Evolutionary conservation across 2,797 vertebrate species (phyloP).

Genomic region (Scomberomorus guttatus): DNA sequence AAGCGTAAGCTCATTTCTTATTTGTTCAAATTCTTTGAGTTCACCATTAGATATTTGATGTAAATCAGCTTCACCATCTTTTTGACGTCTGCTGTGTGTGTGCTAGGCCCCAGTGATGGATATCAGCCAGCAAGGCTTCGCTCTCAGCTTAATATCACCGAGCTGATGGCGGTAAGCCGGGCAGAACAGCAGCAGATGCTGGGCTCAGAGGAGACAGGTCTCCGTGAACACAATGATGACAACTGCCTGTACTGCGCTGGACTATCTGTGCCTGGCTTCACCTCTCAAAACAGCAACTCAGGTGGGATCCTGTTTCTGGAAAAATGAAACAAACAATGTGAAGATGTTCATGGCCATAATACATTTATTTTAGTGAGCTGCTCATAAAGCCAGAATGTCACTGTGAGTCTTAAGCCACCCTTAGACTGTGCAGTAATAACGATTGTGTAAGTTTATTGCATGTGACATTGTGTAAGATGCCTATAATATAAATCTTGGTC

Average conservation of each 20-base stretch:
- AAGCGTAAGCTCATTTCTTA: too few relatives aligned
- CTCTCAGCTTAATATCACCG: slow-evolving; percentile 90
- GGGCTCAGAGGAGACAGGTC: slow-evolving; percentile 90
- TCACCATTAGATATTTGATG: too few relatives aligned
- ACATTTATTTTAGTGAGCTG: background rate
- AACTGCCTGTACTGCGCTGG: slow-evolving; percentile 94
- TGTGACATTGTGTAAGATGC: too few relatives aligned
- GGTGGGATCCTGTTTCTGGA: slow-evolving; percentile 74
- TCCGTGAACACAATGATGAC: slow-evolving; percentile 92
- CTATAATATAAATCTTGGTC: too few relatives aligned
- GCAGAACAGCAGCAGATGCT: slow-evolving; percentile 87
- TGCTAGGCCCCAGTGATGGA: slow-evolving; percentile 82
- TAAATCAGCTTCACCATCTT: too few relatives aligned
- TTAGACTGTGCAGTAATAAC: too few relatives aligned
- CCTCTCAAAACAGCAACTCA: slow-evolving; percentile 85
- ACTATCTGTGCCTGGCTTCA: slow-evolving; percentile 83
- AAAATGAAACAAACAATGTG: background rate
- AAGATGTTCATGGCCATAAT: too few relatives aligned
- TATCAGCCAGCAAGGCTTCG: slow-evolving; percentile 59
- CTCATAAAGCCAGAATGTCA: too few relatives aligned
- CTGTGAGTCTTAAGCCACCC: too few relatives aligned
- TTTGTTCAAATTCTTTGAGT: too few relatives aligned
- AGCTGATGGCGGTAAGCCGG: slow-evolving; percentile 89
- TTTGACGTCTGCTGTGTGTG: slow-evolving; percentile 44
- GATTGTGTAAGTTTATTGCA: too few relatives aligned